A percentile compares a stretch with the other conserved stretches of the same genome.
phyloP scores from a whole-genome alignment of 2,888 invertebrate species.

The Dendrolimus pini region DNA sequence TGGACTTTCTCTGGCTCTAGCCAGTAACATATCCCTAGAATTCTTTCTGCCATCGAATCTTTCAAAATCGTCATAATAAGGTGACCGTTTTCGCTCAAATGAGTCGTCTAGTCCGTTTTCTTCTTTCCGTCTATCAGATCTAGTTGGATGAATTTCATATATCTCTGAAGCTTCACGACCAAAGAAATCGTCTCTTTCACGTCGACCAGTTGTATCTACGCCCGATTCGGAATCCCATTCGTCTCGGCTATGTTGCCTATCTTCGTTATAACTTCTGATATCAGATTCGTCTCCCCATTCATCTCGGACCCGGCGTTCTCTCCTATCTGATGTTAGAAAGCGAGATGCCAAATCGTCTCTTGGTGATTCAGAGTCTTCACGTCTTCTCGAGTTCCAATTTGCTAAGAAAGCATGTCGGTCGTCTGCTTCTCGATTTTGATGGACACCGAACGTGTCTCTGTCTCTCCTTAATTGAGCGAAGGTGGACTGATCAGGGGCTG shows the following conservation, averaged over 20 bases:
- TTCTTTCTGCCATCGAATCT: constrained; percentile 68
- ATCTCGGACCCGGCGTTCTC: constrained; percentile 45
- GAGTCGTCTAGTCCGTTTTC: constrained; percentile 50
- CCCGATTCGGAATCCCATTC: constrained; percentile 72
- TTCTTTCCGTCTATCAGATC: constrained; percentile 51
- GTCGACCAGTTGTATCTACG: constrained; percentile 41
- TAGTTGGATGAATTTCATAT: constrained; percentile 60
- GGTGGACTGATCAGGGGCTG: constrained; percentile 70
- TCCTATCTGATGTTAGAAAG: constrained; percentile 57
- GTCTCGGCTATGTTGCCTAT: constrained; percentile 48
- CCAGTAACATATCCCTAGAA: constrained; percentile 68
- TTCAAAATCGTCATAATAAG: constrained; percentile 63
- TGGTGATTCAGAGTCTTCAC: constrained; percentile 56
- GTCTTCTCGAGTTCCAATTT: constrained; percentile 66
- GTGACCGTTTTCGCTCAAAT: constrained; percentile 56
- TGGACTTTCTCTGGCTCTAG: constrained; percentile 60
- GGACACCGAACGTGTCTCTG: constrained; percentile 83
- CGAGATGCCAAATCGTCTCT: constrained; percentile 61
- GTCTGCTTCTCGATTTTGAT: constrained; percentile 78
- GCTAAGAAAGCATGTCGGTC: constrained; percentile 72
- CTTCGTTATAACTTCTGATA: constrained; percentile 46
- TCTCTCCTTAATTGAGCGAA: constrained; percentile 84
- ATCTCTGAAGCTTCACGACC: constrained; percentile 66
- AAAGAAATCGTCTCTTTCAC: constrained; percentile 53
- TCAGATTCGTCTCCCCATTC: constrained; percentile 69